Conservation (phyloP, 2,888 invertebrate species). For the Kryphioiulus occultus region DNA sequence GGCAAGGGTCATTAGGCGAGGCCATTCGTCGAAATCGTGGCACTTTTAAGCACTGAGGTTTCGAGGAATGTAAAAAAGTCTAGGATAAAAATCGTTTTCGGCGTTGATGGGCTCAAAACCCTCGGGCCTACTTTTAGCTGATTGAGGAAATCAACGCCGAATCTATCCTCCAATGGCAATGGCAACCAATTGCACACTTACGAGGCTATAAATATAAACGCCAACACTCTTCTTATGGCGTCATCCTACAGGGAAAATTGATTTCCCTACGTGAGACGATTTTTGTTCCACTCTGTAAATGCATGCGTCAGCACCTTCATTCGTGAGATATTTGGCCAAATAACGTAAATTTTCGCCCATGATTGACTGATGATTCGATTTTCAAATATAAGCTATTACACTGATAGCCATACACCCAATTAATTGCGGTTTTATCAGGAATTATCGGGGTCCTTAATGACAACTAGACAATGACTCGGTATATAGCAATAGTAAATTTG, state of each 20-base stretch:
- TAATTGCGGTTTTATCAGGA: too few species aligned
- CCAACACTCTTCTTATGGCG: not conserved
- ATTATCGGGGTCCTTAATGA: too few species aligned
- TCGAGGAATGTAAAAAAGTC: not conserved
- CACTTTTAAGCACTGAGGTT: not conserved
- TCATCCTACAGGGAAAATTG: too few species aligned
- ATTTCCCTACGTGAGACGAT: too few species aligned
- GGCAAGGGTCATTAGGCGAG: not conserved
- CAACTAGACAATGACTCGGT: too few species aligned
- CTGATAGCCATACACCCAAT: too few species aligned
- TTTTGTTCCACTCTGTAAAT: not conserved
- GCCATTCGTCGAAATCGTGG: constrained; percentile 9
- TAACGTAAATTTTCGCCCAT: too few species aligned
- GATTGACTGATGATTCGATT: too few species aligned
- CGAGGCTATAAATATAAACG: not conserved
- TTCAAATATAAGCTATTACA: too few species aligned
- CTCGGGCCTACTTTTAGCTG: constrained; percentile 35
- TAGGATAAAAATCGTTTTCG: not conserved
- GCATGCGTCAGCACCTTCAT: too few species aligned
- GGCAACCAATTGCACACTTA: not conserved
- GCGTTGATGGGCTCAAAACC: constrained; percentile 14
- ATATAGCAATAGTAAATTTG: too few species aligned
- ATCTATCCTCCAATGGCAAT: not conserved
- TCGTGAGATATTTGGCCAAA: too few species aligned
- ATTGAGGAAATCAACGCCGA: constrained; percentile 12